Conservation (phyloP, 2,888 invertebrate genomes). For the Blastobasis lacticolella region DNA sequence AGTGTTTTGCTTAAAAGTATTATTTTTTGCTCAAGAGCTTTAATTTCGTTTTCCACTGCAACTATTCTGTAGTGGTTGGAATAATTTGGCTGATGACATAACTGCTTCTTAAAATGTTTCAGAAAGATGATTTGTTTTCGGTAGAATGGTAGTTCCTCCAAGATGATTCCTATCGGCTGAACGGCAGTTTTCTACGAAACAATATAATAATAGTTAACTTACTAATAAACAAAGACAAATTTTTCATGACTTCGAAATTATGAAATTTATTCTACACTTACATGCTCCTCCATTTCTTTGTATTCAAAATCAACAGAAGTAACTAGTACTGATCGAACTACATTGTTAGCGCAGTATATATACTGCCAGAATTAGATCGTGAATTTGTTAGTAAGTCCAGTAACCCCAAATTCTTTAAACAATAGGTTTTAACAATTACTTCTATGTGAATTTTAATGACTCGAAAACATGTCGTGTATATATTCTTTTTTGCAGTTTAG, state of each 20-base stretch:
- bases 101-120: neutral
- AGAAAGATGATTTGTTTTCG: neutral
- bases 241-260: neutral
- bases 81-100: neutral
- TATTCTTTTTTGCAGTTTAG: too few species aligned
- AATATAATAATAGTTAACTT: neutral
- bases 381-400: too few species aligned
- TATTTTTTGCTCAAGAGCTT: neutral
- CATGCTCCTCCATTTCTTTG: neutral
- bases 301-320: neutral
- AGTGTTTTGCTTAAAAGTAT: neutral
- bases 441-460: too few species aligned
- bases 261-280: too few species aligned
- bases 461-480: too few species aligned
- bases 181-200: neutral
- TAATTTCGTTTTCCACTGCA: neutral
- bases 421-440: too few species aligned
- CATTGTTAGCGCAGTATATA: neutral
- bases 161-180: neutral
- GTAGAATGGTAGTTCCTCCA: neutral
- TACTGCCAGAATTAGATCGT: too few species aligned
- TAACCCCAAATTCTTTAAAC: too few species aligned
- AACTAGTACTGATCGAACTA: neutral
- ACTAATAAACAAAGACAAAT: neutral
- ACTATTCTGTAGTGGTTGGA: neutral